Base-by-base conservation (phyloP, 2,888 invertebrate species). In the Malthinus flaveolus region DNA sequence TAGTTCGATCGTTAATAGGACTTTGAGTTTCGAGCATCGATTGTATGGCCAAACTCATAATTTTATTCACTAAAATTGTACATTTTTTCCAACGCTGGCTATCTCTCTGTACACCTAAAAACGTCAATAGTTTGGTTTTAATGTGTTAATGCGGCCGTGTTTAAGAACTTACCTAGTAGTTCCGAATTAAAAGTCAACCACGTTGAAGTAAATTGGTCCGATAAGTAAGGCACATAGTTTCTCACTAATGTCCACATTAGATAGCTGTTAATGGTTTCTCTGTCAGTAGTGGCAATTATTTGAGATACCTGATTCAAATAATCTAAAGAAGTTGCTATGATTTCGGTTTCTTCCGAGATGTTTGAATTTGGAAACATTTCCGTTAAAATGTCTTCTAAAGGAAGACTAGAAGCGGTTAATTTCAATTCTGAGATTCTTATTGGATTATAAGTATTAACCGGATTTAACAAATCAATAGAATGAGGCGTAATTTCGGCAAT, bases 181-280 rank as follows among this genome's bases (percentile, higher is more conserved):
- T 75, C 71, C 6, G 66, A 52, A 49, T 69, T 67, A 61, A 74
- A 78, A 4, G 66, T 66, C 58, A 74, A 66, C 46, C 75, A 35
- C 8, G 71, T 69, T 1, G 71, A 65, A 11, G 75, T 73, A 47
- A 70, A 75, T 6, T 78, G 75, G 62, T 78, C 74, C 1, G 83
- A 82, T 55, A 86, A 73, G 65, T 83, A 84, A 1, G 83, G 83
- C 10, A 83, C 71, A 70, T 84, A 85, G 42, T 78, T 75, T 23
- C 79, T 74, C 1, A 83, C 81, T 36, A 86, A 71, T 23, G 81
- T 80, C 85, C 85, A 86, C 64, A 84, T 83, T 58, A 84, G 69
- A 70, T 85, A 86, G 68, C 84, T 83, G 71, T 85, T 85, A 65
- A 84, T 70, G 8, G 80, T 81, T 55, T 82, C 71, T 49, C 76